Evolutionary conservation across 2,888 invertebrate genomes (phyloP).

Genomic region (Ceramica pisi): DNA sequence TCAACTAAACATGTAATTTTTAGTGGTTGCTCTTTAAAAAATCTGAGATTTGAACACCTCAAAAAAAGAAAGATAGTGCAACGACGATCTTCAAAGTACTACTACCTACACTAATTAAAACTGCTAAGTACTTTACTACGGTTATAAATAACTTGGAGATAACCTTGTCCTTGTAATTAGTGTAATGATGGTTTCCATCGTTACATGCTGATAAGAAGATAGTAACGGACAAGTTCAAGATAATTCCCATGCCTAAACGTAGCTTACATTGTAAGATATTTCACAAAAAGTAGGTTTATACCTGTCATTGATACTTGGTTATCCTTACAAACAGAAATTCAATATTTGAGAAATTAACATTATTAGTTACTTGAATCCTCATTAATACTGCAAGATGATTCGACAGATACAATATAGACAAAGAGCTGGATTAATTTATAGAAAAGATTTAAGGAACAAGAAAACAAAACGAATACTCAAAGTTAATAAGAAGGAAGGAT

Average conservation of each 20-base stretch:
- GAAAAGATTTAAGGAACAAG: too few relatives aligned
- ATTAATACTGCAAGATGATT: background rate
- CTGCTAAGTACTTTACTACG: conserved; percentile 19
- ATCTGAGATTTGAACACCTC: too few relatives aligned
- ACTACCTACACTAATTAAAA: conserved; percentile 38
- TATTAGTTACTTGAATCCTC: background rate
- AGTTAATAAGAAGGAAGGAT: too few relatives aligned
- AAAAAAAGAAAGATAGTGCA: background rate
- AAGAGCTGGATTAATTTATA: background rate
- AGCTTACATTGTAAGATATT: background rate
- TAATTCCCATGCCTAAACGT: conserved; percentile 5
- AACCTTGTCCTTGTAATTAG: conserved; percentile 62
- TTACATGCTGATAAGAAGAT: conserved; percentile 42
- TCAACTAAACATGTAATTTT: too few relatives aligned
- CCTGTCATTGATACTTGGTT: background rate
- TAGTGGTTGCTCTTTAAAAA: too few relatives aligned
- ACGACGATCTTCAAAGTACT: background rate
- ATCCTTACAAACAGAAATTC: background rate
- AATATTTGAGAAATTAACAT: background rate
- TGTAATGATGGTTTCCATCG: conserved; percentile 38
- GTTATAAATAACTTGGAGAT: conserved; percentile 58
- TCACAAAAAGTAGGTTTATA: background rate
- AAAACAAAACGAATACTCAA: too few relatives aligned
- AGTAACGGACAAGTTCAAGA: conserved; percentile 25
- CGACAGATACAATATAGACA: background rate